Evolutionary conservation across 2,113 vertebrate species (phyloP).

Genomic region (Rutilus rutilus): DNA sequence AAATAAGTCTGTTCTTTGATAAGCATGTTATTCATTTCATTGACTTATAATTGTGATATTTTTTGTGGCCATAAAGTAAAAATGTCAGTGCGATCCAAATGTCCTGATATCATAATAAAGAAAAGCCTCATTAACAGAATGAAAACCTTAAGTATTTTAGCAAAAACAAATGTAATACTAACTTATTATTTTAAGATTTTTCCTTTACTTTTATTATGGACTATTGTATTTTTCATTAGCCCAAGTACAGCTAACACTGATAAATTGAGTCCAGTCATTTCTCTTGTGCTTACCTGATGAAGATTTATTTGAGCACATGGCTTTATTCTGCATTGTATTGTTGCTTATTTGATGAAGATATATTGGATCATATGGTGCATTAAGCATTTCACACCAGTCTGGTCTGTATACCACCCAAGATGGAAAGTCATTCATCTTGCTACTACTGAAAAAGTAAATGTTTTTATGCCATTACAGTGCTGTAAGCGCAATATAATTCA

Average conservation of each 20-base stretch:
- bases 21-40: no score
- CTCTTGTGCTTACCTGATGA: not conserved
- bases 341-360: not conserved
- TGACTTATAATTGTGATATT: no score
- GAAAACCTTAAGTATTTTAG: not conserved
- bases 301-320: not conserved
- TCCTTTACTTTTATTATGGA: not conserved
- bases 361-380: constrained; percentile 4
- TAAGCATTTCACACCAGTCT: not conserved
- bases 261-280: not conserved
- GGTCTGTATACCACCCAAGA: not conserved
- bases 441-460: not conserved
- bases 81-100: not conserved
- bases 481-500: not conserved
- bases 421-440: not conserved
- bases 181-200: not conserved
- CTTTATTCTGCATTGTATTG: not conserved
- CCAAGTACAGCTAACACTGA: not conserved
- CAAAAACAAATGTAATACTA: not conserved
- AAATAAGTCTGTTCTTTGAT: no score
- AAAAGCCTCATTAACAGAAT: not conserved
- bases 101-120: not conserved
- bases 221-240: not conserved
- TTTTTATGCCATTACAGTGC: not conserved
- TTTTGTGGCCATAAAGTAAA: not conserved